Conservation (phyloP, 2,888 invertebrate species). For the Leptopilina drosophilae region DNA sequence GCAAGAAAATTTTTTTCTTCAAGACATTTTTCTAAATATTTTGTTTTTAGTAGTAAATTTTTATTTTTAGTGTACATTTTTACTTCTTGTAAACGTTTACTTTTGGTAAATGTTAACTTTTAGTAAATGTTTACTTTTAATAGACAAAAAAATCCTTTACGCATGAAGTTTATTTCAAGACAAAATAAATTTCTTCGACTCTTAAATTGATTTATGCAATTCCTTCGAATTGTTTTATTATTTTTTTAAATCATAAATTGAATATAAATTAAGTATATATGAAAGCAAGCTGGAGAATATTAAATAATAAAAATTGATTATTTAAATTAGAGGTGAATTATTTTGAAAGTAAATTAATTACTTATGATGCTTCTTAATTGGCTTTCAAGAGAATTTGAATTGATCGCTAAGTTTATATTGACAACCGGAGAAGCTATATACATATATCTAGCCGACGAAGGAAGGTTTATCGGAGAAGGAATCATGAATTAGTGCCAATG, state of each 20-base stretch:
- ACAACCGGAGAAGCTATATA: slow-evolving; percentile 6
- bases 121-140: no score
- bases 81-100: no score
- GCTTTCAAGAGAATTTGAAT: neutral
- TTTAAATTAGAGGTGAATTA: slow-evolving; percentile 1
- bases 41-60: slow-evolving; percentile 52
- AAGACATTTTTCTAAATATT: no score
- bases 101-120: no score
- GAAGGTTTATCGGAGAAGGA: slow-evolving; percentile 51
- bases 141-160: no score
- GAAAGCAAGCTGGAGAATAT: no score
- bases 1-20: slow-evolving; percentile 57
- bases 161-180: no score
- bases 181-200: no score
- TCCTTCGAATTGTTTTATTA: no score
- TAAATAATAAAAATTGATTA: neutral
- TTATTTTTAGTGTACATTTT: slow-evolving; percentile 53
- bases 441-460: slow-evolving; percentile 15
- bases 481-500: slow-evolving; percentile 55
- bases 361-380: slow-evolving; percentile 16
- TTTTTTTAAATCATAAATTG: no score
- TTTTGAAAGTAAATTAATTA: neutral
- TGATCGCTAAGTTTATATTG: slow-evolving; percentile 28
- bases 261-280: no score
- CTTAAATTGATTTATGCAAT: no score